Evolutionary conservation across 2,888 invertebrate species (phyloP).

Genomic region (Cosmorhoe ocellata): DNA sequence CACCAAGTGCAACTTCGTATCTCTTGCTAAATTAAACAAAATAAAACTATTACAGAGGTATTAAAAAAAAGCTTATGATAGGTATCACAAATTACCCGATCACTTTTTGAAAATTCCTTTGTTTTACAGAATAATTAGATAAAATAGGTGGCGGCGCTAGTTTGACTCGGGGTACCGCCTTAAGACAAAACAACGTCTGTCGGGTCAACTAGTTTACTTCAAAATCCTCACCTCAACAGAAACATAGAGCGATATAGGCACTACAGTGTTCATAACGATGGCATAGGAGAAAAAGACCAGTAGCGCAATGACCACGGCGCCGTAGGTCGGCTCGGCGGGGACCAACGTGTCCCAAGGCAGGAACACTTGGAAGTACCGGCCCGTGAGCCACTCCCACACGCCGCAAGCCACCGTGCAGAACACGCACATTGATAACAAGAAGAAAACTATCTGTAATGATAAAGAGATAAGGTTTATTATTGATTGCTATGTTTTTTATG

Average conservation of each 20-base stretch:
- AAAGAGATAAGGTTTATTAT: background rate
- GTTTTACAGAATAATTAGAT: no score
- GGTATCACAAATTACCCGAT: no score
- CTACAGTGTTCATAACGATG: constrained; percentile 99
- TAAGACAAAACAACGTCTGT: no score
- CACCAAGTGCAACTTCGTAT: no score
- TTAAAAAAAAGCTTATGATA: no score
- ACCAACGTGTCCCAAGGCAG: constrained; percentile 97
- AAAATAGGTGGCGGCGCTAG: no score
- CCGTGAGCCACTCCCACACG: constrained; percentile 98
- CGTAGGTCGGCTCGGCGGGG: constrained; percentile 90
- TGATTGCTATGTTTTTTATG: background rate
- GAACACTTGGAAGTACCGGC: constrained; percentile 93
- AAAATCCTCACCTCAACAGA: constrained; percentile 89
- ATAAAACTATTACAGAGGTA: no score
- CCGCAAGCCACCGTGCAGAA: constrained; percentile 99
- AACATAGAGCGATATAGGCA: constrained; percentile 99
- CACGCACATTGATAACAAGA: constrained; percentile 97
- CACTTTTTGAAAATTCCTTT: no score
- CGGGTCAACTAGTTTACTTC: no score
- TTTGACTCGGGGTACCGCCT: no score
- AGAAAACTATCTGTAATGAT: constrained; percentile 95
- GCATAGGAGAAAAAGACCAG: constrained; percentile 99
- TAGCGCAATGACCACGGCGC: constrained; percentile 96
- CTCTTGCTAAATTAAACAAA: no score